Conservation (phyloP, 1,140 invertebrate species). For the Odontomachus brunneus region DNA sequence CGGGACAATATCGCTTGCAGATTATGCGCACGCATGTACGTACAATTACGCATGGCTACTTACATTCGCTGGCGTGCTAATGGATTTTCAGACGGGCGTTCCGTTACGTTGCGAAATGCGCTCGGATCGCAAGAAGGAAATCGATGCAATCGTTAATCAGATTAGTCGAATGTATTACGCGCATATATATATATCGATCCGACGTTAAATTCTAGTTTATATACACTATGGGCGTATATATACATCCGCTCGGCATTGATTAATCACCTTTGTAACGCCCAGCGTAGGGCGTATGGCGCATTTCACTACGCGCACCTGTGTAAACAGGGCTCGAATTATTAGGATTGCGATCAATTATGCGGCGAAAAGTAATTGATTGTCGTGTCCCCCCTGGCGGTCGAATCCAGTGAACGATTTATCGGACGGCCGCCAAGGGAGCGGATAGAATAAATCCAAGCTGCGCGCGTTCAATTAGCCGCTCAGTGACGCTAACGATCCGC, state of each 20-base stretch:
- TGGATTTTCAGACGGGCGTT: slow-evolving; percentile 20
- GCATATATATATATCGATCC: slow-evolving; percentile 65
- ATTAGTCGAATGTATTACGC: slow-evolving; percentile 62
- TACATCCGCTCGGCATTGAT: slow-evolving; percentile 49
- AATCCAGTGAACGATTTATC: slow-evolving; percentile 48
- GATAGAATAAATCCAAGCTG: slow-evolving; percentile 31
- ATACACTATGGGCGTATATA: slow-evolving; percentile 56
- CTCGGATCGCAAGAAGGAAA: slow-evolving; percentile 56
- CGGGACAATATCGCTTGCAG: neutral
- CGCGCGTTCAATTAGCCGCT: slow-evolving; percentile 44
- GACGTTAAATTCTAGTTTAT: slow-evolving; percentile 64
- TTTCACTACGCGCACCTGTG: slow-evolving; percentile 36
- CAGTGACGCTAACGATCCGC: slow-evolving; percentile 17
- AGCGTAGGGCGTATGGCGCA: slow-evolving; percentile 41
- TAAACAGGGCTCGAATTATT: slow-evolving; percentile 57
- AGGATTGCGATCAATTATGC: slow-evolving; percentile 54
- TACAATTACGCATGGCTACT: slow-evolving; percentile 45
- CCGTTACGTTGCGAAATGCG: neutral
- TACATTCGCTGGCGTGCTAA: slow-evolving; percentile 2
- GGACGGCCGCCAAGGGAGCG: neutral
- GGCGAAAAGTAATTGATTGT: slow-evolving; percentile 48
- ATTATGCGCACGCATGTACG: neutral
- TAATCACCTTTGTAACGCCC: slow-evolving; percentile 68
- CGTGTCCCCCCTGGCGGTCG: slow-evolving; percentile 13
- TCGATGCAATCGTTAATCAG: slow-evolving; percentile 63